phyloP scores from a whole-genome alignment of 1,140 invertebrate genomes.

The Meloidogyne hapla region DNA sequence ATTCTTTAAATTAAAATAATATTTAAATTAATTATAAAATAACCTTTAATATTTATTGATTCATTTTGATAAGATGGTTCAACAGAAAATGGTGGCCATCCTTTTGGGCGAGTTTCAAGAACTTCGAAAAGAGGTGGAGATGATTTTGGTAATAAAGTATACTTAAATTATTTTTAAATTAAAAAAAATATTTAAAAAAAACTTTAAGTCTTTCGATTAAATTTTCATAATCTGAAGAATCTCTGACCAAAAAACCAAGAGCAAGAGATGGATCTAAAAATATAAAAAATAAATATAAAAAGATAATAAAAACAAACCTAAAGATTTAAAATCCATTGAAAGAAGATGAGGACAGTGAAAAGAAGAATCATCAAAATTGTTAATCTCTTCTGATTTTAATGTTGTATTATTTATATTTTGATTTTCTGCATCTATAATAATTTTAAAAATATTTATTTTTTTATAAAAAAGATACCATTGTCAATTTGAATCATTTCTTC shows the following conservation, averaged over 20 bases:
- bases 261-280: constrained; percentile 58
- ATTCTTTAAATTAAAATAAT: constrained; percentile 48
- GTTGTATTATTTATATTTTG: constrained; percentile 8
- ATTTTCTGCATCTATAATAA: background rate
- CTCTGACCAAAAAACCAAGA: constrained; percentile 51
- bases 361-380: constrained; percentile 52
- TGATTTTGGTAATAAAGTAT: constrained; percentile 29
- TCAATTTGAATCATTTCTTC: background rate
- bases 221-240: constrained; percentile 52
- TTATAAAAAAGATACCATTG: background rate
- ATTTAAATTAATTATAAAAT: constrained; percentile 11
- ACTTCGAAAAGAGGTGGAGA: constrained; percentile 59
- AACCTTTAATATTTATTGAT: constrained; percentile 53
- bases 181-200: constrained; percentile 11
- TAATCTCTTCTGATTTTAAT: background rate
- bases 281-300: background rate
- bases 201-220: constrained; percentile 49
- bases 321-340: constrained; percentile 55
- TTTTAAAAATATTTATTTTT: constrained; percentile 9
- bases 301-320: constrained; percentile 26
- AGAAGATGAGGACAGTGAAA: constrained; percentile 57
- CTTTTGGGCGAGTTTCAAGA: constrained; percentile 52
- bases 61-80: constrained; percentile 36
- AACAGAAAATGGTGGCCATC: constrained; percentile 60
- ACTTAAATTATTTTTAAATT: constrained; percentile 22